Percentiles rank a stretch among this genome's conserved stretches.
Evolutionary conservation across 2,797 vertebrate genomes (phyloP).

Genomic region (Etheostoma nigrum): DNA sequence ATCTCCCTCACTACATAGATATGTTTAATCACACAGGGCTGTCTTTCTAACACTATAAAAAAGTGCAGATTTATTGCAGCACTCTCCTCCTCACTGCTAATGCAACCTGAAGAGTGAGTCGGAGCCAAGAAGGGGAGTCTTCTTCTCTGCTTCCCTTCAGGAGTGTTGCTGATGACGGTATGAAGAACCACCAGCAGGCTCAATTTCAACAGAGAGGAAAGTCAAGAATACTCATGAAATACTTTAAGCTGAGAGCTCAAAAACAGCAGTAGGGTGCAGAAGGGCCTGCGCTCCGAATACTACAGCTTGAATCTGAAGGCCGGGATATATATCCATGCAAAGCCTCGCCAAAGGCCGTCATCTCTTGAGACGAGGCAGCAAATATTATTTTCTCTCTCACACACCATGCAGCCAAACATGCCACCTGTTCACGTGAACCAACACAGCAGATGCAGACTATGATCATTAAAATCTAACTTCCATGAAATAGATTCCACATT

Average conservation of each 20-base stretch:
- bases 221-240: conserved; percentile 32
- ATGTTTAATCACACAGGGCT: conserved; percentile 58
- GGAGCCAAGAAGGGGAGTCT: conserved; percentile 45
- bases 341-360: conserved; percentile 7
- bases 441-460: not conserved
- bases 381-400: conserved; percentile 16
- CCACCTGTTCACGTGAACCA: conserved; percentile 20
- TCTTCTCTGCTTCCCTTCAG: conserved; percentile 37
- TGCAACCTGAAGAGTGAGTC: conserved; percentile 37
- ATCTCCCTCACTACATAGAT: conserved; percentile 55
- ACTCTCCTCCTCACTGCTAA: conserved; percentile 38
- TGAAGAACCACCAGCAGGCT: conserved; percentile 60
- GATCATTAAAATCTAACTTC: conserved; percentile 17
- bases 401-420: conserved; percentile 7
- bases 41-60: conserved; percentile 49
- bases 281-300: conserved; percentile 5
- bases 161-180: conserved; percentile 37
- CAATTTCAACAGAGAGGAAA: conserved; percentile 19
- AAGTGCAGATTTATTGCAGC: conserved; percentile 52
- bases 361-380: conserved; percentile 4
- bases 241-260: conserved; percentile 34
- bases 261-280: conserved; percentile 26
- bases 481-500: conserved; percentile 8
- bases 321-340: not conserved
- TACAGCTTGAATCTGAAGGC: conserved; percentile 4